Conservation (phyloP, 2,113 vertebrate species). For the Notothenia rossii region DNA sequence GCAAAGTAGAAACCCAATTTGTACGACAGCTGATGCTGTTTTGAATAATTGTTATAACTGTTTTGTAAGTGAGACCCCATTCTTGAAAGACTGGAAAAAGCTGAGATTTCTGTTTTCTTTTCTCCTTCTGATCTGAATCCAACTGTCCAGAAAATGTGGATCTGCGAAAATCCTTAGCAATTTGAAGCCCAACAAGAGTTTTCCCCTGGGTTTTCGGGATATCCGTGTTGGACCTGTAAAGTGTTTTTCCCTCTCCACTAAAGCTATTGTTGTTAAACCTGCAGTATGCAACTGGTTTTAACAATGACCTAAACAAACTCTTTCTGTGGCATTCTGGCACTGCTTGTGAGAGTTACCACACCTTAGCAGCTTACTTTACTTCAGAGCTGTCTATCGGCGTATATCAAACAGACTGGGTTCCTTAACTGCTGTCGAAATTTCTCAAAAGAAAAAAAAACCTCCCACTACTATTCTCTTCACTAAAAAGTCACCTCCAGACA, state of each 20-base stretch:
- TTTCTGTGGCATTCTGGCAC: constrained; percentile 43
- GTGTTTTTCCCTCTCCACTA: constrained; percentile 21
- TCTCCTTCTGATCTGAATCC: constrained; percentile 19
- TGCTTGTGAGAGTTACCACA: constrained; percentile 52
- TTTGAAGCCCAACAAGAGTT: constrained; percentile 48
- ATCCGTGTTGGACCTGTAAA: constrained; percentile 43
- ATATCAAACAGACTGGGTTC: constrained; percentile 64
- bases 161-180: constrained; percentile 37
- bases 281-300: constrained; percentile 51
- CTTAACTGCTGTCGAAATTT: constrained; percentile 57
- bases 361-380: constrained; percentile 55
- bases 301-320: constrained; percentile 65
- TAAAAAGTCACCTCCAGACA: constrained; percentile 65
- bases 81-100: no score
- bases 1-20: constrained; percentile 19
- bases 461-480: constrained; percentile 35
- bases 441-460: constrained; percentile 2
- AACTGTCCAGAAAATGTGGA: constrained; percentile 40
- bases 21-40: constrained; percentile 19
- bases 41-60: constrained; percentile 30
- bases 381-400: constrained; percentile 63
- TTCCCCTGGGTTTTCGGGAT: constrained; percentile 36
- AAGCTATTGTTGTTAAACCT: constrained; percentile 52
- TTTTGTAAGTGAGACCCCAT: background rate
- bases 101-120: background rate